Base-by-base conservation (phyloP, 2,888 invertebrate genomes). In the Acronicta psi region DNA sequence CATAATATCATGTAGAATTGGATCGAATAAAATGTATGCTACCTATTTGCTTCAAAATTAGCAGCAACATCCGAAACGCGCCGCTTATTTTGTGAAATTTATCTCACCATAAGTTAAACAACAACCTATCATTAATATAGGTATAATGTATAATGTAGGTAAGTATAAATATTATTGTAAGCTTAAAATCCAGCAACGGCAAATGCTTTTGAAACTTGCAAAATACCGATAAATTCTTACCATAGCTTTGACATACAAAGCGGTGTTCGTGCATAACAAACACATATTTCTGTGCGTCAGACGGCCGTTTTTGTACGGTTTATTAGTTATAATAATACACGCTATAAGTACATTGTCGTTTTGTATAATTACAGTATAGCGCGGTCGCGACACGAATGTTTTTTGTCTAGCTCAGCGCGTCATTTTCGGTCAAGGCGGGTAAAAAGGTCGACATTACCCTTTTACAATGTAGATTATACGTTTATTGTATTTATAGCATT, bases 321-420 rank as follows among this genome's bases (percentile, higher is more conserved):
- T 59, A 60, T 65, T 62, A 62, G 60, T 69, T 65, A 56, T 50
- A 46, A 65, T 62, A 56, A 65, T 61, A 56, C 42, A 54, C 36
- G 52, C n/a, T 53, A 41, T 49, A 52, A 34, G 49, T 63, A 70
- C 43, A 59, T 62, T 59, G 53, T 31, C 44, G 45, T 69, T 71
- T 57, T 65, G 66, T 69, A 60, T 69, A 71, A 75, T 69, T 62
- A 75, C 59, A 53, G 53, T 41, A 68, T 49, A 45, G 36, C 38
- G 40, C 31, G 49, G 53, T 41, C 49, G 45, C 59, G 50, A 57
- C 72, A 59, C 71, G 54, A 69, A 60, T 59, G 56, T 50, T 64
- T 69, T 73, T 69, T 71, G 55, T 60, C 58, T 56, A 61, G 47
- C 59, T 57, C 54, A 52, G 52, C 66, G 57, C 45, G 66, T 63